Evolutionary conservation across 37 sponge, comb jelly and placozoan genomes (phyloP).

Genomic region (Bolinopsis microptera): DNA sequence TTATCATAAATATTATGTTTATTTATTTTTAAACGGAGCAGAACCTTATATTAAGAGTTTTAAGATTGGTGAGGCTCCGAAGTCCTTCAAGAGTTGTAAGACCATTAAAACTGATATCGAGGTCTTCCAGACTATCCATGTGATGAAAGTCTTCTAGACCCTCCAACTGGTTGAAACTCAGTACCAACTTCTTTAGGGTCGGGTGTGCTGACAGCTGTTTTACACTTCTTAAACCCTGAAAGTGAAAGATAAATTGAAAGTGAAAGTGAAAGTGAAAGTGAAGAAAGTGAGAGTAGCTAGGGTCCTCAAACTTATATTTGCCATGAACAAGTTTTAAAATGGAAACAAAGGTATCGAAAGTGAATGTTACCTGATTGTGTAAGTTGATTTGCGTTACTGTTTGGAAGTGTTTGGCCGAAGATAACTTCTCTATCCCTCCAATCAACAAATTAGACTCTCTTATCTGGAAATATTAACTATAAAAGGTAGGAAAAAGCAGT

Average conservation of each 20-base stretch:
- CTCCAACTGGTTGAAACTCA: constrained; percentile 73
- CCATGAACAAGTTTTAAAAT: neutral
- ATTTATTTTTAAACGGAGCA: too few species aligned
- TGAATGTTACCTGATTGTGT: constrained; percentile 12
- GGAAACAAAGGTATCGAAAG: neutral
- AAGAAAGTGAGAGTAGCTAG: neutral
- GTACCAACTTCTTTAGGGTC: constrained; percentile 67
- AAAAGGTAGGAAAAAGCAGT: too few species aligned
- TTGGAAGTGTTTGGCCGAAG: constrained; percentile 24
- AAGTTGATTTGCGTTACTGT: constrained; percentile 17
- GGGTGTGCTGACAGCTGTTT: constrained; percentile 22
- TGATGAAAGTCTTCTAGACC: constrained; percentile 71
- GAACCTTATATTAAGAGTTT: constrained; percentile 70
- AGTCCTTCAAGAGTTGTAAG: constrained; percentile 79
- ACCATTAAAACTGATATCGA: constrained; percentile 77
- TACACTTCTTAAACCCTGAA: constrained; percentile 75
- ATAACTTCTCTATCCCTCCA: constrained; percentile 30
- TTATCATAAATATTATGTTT: too few species aligned
- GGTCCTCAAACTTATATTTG: neutral
- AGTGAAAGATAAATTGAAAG: too few species aligned
- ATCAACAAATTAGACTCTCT: neutral
- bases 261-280: constrained; percentile 70
- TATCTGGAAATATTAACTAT: neutral
- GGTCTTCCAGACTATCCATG: constrained; percentile 72
- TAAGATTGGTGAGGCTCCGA: constrained; percentile 75